Evolutionary conservation across 2,113 vertebrate species (phyloP).

Genomic region (Psettodes erumei): DNA sequence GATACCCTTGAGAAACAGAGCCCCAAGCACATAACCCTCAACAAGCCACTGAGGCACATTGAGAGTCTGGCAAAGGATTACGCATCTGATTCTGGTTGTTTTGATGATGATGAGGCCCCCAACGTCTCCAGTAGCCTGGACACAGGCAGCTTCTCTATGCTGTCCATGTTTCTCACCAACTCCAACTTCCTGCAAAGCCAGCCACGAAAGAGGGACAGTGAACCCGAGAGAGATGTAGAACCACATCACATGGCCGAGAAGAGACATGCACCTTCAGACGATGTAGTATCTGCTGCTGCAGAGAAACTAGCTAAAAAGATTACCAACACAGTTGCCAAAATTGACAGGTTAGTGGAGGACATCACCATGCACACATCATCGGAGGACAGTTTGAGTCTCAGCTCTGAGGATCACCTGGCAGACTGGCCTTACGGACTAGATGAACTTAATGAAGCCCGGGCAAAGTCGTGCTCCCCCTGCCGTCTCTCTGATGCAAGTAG

Average conservation of each 20-base stretch:
- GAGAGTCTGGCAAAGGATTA: conserved; percentile 96
- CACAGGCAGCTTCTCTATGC: conserved; percentile 86
- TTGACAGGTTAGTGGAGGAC: conserved; percentile 94
- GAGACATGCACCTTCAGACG: conserved; percentile 75
- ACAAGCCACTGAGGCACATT: conserved; percentile 89
- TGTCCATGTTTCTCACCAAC: conserved; percentile 93
- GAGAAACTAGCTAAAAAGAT: conserved; percentile 93
- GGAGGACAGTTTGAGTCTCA: conserved; percentile 96
- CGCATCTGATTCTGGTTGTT: conserved; percentile 95
- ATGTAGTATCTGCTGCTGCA: conserved; percentile 86
- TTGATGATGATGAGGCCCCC: conserved; percentile 94
- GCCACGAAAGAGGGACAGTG: conserved; percentile 83
- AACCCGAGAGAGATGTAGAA: conserved; percentile 85
- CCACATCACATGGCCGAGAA: conserved; percentile 74
- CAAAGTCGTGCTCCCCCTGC: conserved; percentile 92
- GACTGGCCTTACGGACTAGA: conserved; percentile 91
- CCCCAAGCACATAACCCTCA: conserved; percentile 83
- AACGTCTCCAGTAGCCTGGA: conserved; percentile 88
- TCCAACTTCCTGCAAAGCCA: conserved; percentile 92
- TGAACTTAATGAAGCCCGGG: conserved; percentile 87
- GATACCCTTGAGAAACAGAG: conserved; percentile 92
- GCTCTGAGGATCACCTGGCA: conserved; percentile 92
- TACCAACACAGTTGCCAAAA: conserved; percentile 92
- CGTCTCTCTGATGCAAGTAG: conserved; percentile 84
- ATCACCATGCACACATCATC: conserved; percentile 96